These are phyloP conservation scores for Nephrotoma guestfalica DNA, from an alignment of 2,888 invertebrate species.

Conservation along the genomic window DNA sequence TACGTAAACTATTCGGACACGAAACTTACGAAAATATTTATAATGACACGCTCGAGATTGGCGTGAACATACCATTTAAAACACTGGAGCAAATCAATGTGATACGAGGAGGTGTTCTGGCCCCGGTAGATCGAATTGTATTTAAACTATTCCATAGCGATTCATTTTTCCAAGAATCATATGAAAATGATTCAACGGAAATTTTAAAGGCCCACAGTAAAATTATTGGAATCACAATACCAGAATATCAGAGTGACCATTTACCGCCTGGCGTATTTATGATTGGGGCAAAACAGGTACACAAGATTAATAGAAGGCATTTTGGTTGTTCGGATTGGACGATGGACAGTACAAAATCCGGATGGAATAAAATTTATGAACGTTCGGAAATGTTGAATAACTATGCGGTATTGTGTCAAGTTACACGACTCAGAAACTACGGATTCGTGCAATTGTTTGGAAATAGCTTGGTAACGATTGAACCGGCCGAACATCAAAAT, in stretches of 20 bases:
- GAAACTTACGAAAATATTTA: neutral
- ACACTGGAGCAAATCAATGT: neutral
- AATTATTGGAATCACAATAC: neutral
- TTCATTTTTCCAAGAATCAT: neutral
- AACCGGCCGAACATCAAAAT: neutral
- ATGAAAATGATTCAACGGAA: neutral
- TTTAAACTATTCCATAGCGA: neutral
- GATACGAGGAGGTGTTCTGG: neutral
- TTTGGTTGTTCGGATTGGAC: neutral
- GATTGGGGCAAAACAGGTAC: neutral
- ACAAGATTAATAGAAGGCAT: neutral
- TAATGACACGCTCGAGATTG: neutral
- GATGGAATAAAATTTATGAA: neutral
- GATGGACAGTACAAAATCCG: neutral
- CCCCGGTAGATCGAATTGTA: neutral
- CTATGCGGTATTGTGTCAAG: neutral
- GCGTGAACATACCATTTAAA: neutral
- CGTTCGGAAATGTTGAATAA: neutral
- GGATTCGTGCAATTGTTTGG: neutral
- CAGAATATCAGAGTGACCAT: neutral
- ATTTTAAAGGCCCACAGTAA: neutral
- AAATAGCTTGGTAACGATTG: neutral
- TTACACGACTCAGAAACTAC: neutral
- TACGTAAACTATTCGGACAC: neutral
- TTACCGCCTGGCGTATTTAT: neutral